Evolutionary conservation across 2,888 invertebrate species (phyloP), one percentile per base, ranked within the genome.

Genomic region (Trachelus stipa): DNA sequence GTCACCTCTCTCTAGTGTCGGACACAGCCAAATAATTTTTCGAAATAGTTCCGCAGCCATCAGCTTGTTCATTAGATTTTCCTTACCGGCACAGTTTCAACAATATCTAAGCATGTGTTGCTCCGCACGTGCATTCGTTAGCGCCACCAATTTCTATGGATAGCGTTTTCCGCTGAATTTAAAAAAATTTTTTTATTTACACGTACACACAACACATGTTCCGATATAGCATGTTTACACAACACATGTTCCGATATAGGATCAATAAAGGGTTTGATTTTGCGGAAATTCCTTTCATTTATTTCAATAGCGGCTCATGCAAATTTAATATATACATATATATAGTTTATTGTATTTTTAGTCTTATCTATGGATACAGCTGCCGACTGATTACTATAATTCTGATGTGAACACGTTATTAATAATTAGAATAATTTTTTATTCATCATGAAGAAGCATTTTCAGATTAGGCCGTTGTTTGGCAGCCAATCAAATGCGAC

Each of bases 401-500:
- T 23, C 15, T 56, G 6, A 56, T 23, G 40, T 23, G 23, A 56
- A 23, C 6, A 23, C 15, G 40, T 56, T 56, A 56, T 15, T 40
- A 0, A 56, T 56, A 56, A 56, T 56, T 6, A 56, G 23, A 56
- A 56, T 56, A 56, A 56, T 56, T 56, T 56, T 56, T 15, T 0
- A 56, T 56, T 23, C 6, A 85, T 82, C 83, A 83, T 77, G 83
- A 83, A 87, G 84, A 80, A 82, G 83, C 81, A 82, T 85, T 89
- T 89, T 88, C 88, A 88, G 88, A 84, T 79, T 74, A 77, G 77
- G 78, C 80, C 79, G 81, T 80, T 78, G 80, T 79, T 83, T 89
- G 89, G 89, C 88, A 86, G 76, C 84, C 83, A 84, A 86, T 88
- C 88, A 86, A 87, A 84, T 78, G 78, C 77, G 79, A 78, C 81